A percentile compares a stretch with the other conserved stretches of the same genome.
Conservation (phyloP, 2,113 vertebrate genomes). For the Pseudorectes ferrugineus region DNA sequence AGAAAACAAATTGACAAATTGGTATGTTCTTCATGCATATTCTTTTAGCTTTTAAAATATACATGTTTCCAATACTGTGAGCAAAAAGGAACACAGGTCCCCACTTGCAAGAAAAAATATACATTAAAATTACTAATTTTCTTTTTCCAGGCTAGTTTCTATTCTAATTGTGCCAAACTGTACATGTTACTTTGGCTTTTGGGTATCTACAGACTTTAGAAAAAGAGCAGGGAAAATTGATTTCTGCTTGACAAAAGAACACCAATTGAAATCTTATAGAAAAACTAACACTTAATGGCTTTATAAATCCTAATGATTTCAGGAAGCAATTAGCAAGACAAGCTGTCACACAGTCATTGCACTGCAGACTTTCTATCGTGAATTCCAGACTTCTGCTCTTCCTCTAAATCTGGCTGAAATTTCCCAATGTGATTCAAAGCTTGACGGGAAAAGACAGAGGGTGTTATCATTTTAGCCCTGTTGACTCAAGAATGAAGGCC, state of each 20-base stretch:
- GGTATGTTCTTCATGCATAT: not conserved
- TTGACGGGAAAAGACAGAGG: not conserved
- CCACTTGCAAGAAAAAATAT: not conserved
- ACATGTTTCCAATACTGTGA: not conserved
- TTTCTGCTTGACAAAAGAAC: not conserved
- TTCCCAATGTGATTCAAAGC: not conserved
- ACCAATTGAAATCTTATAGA: not conserved
- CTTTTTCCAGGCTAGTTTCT: not conserved
- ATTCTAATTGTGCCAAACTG: not conserved
- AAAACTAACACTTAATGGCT: not conserved
- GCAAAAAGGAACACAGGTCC: not conserved
- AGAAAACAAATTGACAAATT: not conserved
- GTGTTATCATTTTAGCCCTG: not conserved
- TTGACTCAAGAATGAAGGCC: not conserved
- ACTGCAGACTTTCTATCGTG: not conserved
- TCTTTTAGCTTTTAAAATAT: not conserved
- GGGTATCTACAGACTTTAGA: not conserved
- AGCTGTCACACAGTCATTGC: not conserved
- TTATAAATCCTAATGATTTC: not conserved
- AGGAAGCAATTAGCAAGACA: not conserved
- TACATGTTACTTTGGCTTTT: not conserved
- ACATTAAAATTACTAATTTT: not conserved
- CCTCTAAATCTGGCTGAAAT: not conserved
- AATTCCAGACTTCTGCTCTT: not conserved
- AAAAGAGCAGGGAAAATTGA: not conserved